These are phyloP conservation scores for Prolemur simus DNA, from an alignment of 2,113 vertebrate species.

Conservation along the genomic window DNA sequence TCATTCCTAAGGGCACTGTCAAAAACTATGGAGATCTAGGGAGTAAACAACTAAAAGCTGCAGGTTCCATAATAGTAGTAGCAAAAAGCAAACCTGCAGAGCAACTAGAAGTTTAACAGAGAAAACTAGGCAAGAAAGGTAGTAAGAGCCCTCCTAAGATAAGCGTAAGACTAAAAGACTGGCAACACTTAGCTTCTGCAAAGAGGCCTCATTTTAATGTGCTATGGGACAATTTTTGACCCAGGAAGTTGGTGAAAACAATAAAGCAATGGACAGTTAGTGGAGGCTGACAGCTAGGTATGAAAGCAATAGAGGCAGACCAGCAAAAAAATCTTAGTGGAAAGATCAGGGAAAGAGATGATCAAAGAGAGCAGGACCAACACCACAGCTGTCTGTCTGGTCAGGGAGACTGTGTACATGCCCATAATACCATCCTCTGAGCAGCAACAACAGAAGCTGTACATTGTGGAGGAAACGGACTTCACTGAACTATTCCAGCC, in stretches of 20 bases:
- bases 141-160: background rate
- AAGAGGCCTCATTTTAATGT: background rate
- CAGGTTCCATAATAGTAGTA: background rate
- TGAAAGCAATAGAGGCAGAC: background rate
- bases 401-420: too few relatives aligned
- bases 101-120: background rate
- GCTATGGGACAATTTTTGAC: slow-evolving; percentile 1
- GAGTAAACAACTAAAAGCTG: background rate
- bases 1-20: background rate
- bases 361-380: background rate
- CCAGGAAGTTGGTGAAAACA: slow-evolving; percentile 36
- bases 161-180: slow-evolving; percentile 3
- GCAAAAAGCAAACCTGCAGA: slow-evolving; percentile 27
- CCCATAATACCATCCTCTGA: too few relatives aligned
- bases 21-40: background rate
- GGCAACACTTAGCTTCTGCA: background rate
- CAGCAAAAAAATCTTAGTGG: slow-evolving; percentile 17
- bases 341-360: background rate
- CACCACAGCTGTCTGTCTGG: background rate
- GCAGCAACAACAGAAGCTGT: too few relatives aligned
- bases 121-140: slow-evolving; percentile 11
- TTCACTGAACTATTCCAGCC: background rate
- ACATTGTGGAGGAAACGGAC: background rate
- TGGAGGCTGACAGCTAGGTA: background rate
- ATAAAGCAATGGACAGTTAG: background rate